These are phyloP conservation scores for Ischnus inquisitorius DNA, from an alignment of 2,888 invertebrate genomes.

Conservation along the genomic window DNA sequence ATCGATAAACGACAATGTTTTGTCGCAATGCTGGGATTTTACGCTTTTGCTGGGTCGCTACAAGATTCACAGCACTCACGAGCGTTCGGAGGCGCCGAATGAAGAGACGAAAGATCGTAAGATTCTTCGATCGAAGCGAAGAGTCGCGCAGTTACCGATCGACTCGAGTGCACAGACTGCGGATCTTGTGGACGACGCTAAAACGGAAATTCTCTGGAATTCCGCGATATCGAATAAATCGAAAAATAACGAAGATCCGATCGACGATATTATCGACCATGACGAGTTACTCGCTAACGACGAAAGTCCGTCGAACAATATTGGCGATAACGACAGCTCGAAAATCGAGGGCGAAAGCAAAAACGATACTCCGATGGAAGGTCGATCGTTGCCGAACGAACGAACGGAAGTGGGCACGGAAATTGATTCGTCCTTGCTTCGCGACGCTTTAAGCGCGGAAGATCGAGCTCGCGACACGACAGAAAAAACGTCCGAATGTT, in stretches of 20 bases:
- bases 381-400: not conserved
- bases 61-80: slow-evolving; percentile 71
- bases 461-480: not conserved
- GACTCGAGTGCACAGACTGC: not conserved
- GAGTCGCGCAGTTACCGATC: not conserved
- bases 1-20: slow-evolving; percentile 58
- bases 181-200: not conserved
- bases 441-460: not conserved
- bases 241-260: not conserved
- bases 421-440: slow-evolving; percentile 5
- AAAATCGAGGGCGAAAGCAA: not conserved
- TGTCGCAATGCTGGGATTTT: slow-evolving; percentile 76
- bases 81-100: not conserved
- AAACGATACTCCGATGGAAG: not conserved
- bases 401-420: not conserved
- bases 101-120: not conserved
- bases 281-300: not conserved
- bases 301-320: not conserved
- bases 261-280: not conserved
- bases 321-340: not conserved
- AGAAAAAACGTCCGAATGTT: slow-evolving; percentile 8
- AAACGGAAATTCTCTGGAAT: not conserved
- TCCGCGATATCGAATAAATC: not conserved
- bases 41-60: slow-evolving; percentile 70
- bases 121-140: not conserved